A percentile compares a stretch with the other conserved stretches of the same genome.
These are phyloP conservation scores for Campopleginae sp. DNA, from an alignment of 2,888 invertebrate genomes.

Conservation along the genomic window DNA sequence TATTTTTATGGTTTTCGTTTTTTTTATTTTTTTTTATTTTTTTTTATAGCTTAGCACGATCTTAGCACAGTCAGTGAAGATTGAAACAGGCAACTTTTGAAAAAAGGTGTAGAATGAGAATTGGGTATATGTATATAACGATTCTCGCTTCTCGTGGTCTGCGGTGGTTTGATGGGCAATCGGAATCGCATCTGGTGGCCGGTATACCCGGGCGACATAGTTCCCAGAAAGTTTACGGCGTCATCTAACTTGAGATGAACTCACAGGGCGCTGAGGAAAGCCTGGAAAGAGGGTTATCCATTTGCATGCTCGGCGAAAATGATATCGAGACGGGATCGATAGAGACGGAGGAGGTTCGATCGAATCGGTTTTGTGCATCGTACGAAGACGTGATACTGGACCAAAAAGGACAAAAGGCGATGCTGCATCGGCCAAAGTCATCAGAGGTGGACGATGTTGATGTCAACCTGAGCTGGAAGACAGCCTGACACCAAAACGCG, in stretches of 20 bases:
- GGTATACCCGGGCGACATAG: constrained; percentile 41
- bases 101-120: constrained; percentile 1
- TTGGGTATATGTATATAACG: constrained; percentile 31
- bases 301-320: constrained; percentile 27
- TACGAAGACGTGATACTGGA: background rate
- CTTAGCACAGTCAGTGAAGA: background rate
- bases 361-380: background rate
- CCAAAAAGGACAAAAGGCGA: background rate
- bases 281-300: constrained; percentile 39
- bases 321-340: constrained; percentile 8
- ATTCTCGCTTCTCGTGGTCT: constrained; percentile 48
- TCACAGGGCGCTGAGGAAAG: constrained; percentile 25
- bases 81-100: background rate
- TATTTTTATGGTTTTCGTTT: too few relatives aligned
- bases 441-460: constrained; percentile 17
- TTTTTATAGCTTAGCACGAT: background rate
- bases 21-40: background rate
- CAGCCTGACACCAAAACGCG: constrained; percentile 25
- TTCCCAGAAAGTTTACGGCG: constrained; percentile 50
- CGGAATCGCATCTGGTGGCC: constrained; percentile 49
- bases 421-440: background rate
- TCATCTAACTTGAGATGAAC: constrained; percentile 22
- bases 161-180: constrained; percentile 49
- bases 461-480: constrained; percentile 17
- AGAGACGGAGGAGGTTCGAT: background rate